Percentiles rank a stretch among this genome's conserved stretches.
phyloP scores from a whole-genome alignment of 2,888 invertebrate genomes.

The Cryptocheilus praepositus region DNA sequence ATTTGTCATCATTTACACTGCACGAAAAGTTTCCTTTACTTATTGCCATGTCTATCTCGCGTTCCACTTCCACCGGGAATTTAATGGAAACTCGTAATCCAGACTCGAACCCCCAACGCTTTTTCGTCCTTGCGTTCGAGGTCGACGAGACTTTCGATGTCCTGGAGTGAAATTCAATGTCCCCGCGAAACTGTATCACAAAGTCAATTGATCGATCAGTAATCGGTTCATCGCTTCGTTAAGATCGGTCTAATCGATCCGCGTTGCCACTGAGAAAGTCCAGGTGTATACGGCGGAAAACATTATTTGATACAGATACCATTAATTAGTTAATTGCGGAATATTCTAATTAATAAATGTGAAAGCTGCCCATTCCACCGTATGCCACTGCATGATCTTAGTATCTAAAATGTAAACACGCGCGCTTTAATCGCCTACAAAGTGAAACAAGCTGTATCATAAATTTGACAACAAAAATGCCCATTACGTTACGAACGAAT shows the following conservation, averaged over 20 bases:
- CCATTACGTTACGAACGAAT: too few species aligned
- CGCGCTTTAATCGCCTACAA: too few species aligned
- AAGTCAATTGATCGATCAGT: conserved; percentile 40
- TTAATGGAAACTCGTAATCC: conserved; percentile 14
- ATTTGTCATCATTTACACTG: conserved; percentile 41
- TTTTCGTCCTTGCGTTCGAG: conserved; percentile 1
- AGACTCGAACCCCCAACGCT: background rate
- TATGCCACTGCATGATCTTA: too few species aligned
- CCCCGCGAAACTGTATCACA: conserved; percentile 11
- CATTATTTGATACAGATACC: too few species aligned
- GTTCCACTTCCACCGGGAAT: background rate
- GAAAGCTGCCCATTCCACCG: too few species aligned
- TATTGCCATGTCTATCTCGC: conserved; percentile 20
- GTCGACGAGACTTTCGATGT: conserved; percentile 10
- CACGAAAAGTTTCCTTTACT: conserved; percentile 28
- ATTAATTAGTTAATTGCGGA: too few species aligned
- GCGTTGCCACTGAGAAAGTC: too few species aligned
- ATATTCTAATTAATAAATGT: too few species aligned
- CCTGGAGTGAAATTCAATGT: conserved; percentile 15
- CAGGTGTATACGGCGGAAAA: too few species aligned
- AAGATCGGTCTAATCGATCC: background rate
- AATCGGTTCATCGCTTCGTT: conserved; percentile 4
- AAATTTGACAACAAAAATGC: too few species aligned
- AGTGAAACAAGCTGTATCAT: too few species aligned
- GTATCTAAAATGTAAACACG: too few species aligned